These are phyloP conservation scores for Potamarius usumacintae DNA, from an alignment of 2,113 vertebrate species.

Conservation along the genomic window DNA sequence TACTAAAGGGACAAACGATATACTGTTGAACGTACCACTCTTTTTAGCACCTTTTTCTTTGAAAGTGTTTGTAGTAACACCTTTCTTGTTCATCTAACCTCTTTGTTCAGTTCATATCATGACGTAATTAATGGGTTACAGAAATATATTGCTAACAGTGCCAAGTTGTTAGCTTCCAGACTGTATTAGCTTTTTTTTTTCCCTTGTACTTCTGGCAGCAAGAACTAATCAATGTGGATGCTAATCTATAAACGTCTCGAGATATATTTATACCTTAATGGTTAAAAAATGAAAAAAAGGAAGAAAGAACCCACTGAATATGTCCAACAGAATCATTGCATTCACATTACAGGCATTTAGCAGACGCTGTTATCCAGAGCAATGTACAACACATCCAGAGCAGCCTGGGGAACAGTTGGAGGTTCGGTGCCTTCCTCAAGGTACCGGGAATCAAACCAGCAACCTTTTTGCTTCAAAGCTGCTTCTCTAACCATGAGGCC, in stretches of 20 bases:
- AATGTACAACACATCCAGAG: too few relatives aligned
- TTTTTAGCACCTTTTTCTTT: neutral
- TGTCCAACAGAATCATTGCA: neutral
- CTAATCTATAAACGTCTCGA: slow-evolving; percentile 23
- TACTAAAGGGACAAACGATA: neutral
- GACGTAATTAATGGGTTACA: slow-evolving; percentile 15
- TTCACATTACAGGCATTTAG: too few relatives aligned
- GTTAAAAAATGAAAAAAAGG: neutral
- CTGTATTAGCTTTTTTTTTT: neutral
- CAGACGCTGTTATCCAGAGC: too few relatives aligned
- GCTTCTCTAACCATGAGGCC: too few relatives aligned
- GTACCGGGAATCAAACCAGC: too few relatives aligned
- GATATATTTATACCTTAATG: neutral
- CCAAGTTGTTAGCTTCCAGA: slow-evolving; percentile 22
- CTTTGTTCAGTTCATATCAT: slow-evolving; percentile 25
- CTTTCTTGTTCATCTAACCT: neutral
- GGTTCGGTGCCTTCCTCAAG: too few relatives aligned
- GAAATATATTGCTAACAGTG: slow-evolving; percentile 3
- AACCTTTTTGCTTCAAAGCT: too few relatives aligned
- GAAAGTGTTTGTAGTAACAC: neutral
- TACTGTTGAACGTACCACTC: neutral
- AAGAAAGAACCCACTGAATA: neutral
- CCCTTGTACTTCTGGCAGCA: slow-evolving; percentile 11
- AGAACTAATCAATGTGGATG: slow-evolving; percentile 19
- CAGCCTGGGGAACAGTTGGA: too few relatives aligned